Base-by-base conservation (phyloP, 2,113 vertebrate genomes). In the Saccopteryx bilineata region DNA sequence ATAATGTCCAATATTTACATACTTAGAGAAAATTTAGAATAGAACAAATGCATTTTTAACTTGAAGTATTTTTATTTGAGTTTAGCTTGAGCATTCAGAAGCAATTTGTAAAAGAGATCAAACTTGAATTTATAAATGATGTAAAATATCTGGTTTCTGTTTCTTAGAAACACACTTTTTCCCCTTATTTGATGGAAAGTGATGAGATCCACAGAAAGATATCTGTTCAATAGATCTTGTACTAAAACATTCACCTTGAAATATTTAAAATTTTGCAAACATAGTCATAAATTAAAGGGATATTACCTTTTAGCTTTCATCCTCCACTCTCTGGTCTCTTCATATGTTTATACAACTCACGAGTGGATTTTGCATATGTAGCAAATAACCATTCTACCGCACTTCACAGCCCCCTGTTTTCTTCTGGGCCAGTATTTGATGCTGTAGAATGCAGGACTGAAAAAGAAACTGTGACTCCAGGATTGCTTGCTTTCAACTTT, bases 41-140 rank as follows among this genome's bases (percentile, higher is more conserved):
- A 89, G 94, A 90, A 21, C 19, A 94, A 90, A 89, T 61, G 3
- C 3, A 71, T 89, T 5, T 72, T 90, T 93, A 56, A 91, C 71
- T 66, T 66, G 66, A 85, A 54, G 17, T 61, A 74, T 60, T 71
- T 56, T 86, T 66, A 21, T 83, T 78, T 81, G n/a, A 92, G 31
- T 95, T 85, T 80, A 95, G 58, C 68, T 9, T 85, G 14, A 85
- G 81, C 26, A 93, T 87, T 79, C 74, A 83, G 39, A 83, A 52
- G 15, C 9, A 90, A 82, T 78, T 82, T 91, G 52, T 54, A 82
- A 86, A 93, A 69, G 24, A 79, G 86, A 60, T 33, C 56, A 81
- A 96, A 56, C 28, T 81, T 72, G 75, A 81, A 68, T 90, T 71
- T 81, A 83, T 46, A 28, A 81, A 31, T 87, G 4, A 76, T 68